Evolutionary conservation across 2,888 invertebrate genomes (phyloP).

Genomic region (Zygogramma bicolorata): DNA sequence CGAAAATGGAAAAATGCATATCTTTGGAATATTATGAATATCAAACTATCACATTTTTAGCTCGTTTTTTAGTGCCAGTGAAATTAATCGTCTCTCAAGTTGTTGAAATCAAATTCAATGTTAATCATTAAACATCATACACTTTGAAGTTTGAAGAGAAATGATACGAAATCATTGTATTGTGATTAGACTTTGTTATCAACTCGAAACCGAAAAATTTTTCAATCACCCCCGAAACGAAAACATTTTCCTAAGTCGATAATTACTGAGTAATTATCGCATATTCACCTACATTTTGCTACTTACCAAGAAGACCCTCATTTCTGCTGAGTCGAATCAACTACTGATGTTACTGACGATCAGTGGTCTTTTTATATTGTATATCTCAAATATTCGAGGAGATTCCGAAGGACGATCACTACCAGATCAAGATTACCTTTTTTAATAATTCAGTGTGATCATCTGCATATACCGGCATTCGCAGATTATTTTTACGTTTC

Average conservation of each 20-base stretch:
- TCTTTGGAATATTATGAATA: too few relatives aligned
- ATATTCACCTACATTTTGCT: not conserved
- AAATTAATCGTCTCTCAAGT: not conserved
- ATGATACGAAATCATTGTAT: too few relatives aligned
- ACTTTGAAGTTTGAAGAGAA: too few relatives aligned
- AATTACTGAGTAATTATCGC: not conserved
- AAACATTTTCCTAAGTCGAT: too few relatives aligned
- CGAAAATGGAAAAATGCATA: too few relatives aligned
- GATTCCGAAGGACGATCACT: slow-evolving; percentile 19
- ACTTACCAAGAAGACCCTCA: slow-evolving; percentile 30
- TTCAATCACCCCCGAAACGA: too few relatives aligned
- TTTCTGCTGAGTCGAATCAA: slow-evolving; percentile 18
- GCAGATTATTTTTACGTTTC: slow-evolving; percentile 2
- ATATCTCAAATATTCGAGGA: not conserved
- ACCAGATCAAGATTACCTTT: slow-evolving; percentile 2
- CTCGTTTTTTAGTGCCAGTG: too few relatives aligned
- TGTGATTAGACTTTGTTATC: too few relatives aligned
- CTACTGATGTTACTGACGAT: slow-evolving; percentile 5
- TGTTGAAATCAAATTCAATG: not conserved
- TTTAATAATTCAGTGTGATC: slow-evolving; percentile 9
- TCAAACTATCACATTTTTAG: too few relatives aligned
- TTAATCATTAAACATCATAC: not conserved
- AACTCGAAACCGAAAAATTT: too few relatives aligned
- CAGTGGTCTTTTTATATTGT: slow-evolving; percentile 19
- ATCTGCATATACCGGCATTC: not conserved